A percentile compares a stretch with the other conserved stretches of the same genome.
phyloP scores from a whole-genome alignment of 2,113 vertebrate species.

The Nibea coibor region DNA sequence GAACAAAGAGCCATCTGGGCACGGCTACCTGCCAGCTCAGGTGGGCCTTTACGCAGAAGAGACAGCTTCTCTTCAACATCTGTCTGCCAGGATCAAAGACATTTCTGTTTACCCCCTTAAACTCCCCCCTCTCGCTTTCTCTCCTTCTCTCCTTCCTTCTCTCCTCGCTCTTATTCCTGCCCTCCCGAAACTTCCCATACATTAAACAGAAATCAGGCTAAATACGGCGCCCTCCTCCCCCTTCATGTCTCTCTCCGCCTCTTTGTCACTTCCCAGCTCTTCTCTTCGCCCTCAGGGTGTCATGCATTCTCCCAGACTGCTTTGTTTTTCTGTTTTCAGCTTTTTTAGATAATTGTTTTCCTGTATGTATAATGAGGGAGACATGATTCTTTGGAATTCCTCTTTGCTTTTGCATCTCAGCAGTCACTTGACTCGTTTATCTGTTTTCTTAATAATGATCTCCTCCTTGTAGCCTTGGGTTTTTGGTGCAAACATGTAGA shows the following conservation, averaged over 20 bases:
- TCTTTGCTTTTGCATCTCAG: constrained; percentile 39
- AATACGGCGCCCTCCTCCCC: constrained; percentile 53
- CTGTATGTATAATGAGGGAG: constrained; percentile 60
- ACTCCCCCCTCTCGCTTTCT: constrained; percentile 40
- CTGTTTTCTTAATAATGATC: background rate
- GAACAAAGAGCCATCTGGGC: constrained; percentile 81
- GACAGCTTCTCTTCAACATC: constrained; percentile 72
- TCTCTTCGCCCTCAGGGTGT: constrained; percentile 48
- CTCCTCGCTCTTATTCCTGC: constrained; percentile 39
- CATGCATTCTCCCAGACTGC: constrained; percentile 51
- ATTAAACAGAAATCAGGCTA: constrained; percentile 50
- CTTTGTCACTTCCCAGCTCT: constrained; percentile 62
- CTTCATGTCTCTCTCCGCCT: constrained; percentile 64
- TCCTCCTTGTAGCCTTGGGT: constrained; percentile 11
- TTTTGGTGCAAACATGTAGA: constrained; percentile 10
- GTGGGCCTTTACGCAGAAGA: constrained; percentile 82
- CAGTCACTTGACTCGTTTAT: constrained; percentile 45
- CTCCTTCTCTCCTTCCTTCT: constrained; percentile 16
- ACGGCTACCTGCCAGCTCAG: constrained; percentile 82
- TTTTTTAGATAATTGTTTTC: constrained; percentile 66
- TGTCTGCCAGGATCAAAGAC: constrained; percentile 79
- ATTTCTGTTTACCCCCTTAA: constrained; percentile 64
- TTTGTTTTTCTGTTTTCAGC: constrained; percentile 55
- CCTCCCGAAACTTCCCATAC: constrained; percentile 51
- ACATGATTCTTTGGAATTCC: constrained; percentile 33